These are phyloP conservation scores for Eledona agricola DNA, from an alignment of 2,888 invertebrate species.

Conservation along the genomic window DNA sequence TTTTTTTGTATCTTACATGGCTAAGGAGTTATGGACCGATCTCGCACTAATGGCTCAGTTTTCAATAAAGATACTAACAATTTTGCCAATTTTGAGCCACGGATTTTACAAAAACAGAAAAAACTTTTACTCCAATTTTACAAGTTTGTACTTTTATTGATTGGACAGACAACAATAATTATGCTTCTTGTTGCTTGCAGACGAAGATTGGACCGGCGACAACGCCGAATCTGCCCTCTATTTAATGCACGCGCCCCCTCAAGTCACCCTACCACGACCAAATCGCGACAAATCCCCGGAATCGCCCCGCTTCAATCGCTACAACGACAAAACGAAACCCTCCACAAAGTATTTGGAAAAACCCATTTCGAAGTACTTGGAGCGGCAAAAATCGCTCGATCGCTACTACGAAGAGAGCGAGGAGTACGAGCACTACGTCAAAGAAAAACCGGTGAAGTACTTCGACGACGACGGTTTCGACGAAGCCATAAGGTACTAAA, in stretches of 20 bases:
- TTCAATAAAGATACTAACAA: no score
- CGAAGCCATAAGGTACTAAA: constrained; percentile 50
- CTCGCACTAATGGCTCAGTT: no score
- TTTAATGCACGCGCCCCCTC: constrained; percentile 68
- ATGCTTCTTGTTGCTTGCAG: constrained; percentile 64
- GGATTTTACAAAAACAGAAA: no score
- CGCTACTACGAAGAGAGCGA: constrained; percentile 37
- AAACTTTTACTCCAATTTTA: constrained; percentile 1
- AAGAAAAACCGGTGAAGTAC: constrained; percentile 48
- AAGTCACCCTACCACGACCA: constrained; percentile 55
- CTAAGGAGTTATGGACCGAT: no score
- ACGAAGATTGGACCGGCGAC: constrained; percentile 79
- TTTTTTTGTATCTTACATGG: no score
- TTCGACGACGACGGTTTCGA: constrained; percentile 58
- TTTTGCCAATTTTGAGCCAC: no score
- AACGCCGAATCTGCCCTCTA: constrained; percentile 67
- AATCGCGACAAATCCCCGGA: constrained; percentile 50
- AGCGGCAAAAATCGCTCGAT: constrained; percentile 51
- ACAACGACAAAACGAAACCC: constrained; percentile 55
- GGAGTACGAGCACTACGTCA: constrained; percentile 42
- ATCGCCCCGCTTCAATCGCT: constrained; percentile 41
- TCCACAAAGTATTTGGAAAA: constrained; percentile 51
- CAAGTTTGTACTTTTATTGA: no score
- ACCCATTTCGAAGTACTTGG: constrained; percentile 52
- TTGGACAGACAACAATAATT: neutral